A percentile compares a stretch with the other conserved stretches of the same genome.
phyloP scores from a whole-genome alignment of 1,140 invertebrate species.

The Dendrolimus kikuchii region DNA sequence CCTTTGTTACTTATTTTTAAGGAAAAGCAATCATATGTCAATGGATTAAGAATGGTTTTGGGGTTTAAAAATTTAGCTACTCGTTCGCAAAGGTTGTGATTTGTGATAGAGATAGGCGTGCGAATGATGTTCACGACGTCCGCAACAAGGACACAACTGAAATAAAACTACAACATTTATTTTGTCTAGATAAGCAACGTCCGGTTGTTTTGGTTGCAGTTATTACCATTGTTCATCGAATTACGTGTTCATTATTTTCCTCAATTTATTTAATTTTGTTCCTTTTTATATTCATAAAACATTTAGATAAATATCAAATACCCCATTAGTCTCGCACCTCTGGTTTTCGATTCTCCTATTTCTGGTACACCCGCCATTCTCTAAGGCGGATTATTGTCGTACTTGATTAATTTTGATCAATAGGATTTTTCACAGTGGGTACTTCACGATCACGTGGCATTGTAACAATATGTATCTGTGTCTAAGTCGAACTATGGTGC shows the following conservation, averaged over 20 bases:
- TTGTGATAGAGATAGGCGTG: conserved; percentile 38
- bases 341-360: too few species aligned
- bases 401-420: too few species aligned
- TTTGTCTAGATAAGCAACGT: conserved; percentile 23
- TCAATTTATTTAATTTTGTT: too few species aligned
- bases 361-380: too few species aligned
- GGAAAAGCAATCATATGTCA: conserved; percentile 36
- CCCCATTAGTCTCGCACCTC: too few species aligned
- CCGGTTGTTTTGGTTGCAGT: conserved; percentile 16
- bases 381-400: too few species aligned
- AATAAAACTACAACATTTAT: conserved; percentile 36
- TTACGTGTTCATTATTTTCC: neutral
- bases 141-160: conserved; percentile 35
- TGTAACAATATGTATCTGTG: too few species aligned
- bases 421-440: too few species aligned
- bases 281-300: too few species aligned
- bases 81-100: conserved; percentile 34
- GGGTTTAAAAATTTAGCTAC: conserved; percentile 19
- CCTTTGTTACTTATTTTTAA: conserved; percentile 31
- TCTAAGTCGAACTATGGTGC: too few species aligned
- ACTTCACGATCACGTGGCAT: too few species aligned
- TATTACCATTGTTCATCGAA: conserved; percentile 19
- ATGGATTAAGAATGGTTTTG: conserved; percentile 31
- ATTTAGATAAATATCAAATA: too few species aligned
- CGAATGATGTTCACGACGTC: conserved; percentile 39